Base-by-base conservation (phyloP, 2,888 invertebrate genomes). In the Cephus pulcher region DNA sequence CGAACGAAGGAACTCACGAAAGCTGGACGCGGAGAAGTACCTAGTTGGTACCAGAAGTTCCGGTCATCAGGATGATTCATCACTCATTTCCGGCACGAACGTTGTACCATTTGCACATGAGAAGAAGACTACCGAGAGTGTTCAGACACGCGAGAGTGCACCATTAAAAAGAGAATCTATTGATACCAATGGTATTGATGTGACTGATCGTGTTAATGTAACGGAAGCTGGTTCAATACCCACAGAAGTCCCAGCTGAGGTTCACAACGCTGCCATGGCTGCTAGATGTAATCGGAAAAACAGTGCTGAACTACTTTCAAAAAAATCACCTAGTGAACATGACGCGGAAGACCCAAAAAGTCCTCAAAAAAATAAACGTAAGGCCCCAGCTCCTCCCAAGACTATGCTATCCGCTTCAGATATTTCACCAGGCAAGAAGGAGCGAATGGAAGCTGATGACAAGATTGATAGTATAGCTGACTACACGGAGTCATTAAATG, bases 311-410 rank as follows among this genome's bases (percentile, higher is more conserved):
- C 77, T 77, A 76, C 75, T 74, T 77, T 77, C 79, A 1, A 80
- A 82, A 4, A 85, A 87, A 77, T 34, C 77, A 6, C 74, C 78
- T 2, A 79, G 76, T 12, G 82, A 84, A 30, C 40, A 82, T 4
- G 84, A 85, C 34, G 81, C 86, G 3, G 87, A 89, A 1, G 93
- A 93, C 9, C 87, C 91, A 1, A 95, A 94, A 85, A 95, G 94
- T 88, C 93, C 90, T 0, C 90, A 89, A 70, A 91, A 90, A 75
- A 89, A 90, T 73, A 96, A 96, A 90, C 94, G 95, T 0, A 95
- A 95, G 92, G 96, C 96, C 1, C 96, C 96, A 0, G 94, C 94
- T 0, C 96, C 95, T 1, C 96, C 96, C 1, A 93, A 93, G 75
- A 78, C n/a, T 9, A 78, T 69, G n/a, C 77, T 12, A 34, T 68